Evolutionary conservation across 2,888 invertebrate species (phyloP).

Genomic region (Apamea monoglypha): DNA sequence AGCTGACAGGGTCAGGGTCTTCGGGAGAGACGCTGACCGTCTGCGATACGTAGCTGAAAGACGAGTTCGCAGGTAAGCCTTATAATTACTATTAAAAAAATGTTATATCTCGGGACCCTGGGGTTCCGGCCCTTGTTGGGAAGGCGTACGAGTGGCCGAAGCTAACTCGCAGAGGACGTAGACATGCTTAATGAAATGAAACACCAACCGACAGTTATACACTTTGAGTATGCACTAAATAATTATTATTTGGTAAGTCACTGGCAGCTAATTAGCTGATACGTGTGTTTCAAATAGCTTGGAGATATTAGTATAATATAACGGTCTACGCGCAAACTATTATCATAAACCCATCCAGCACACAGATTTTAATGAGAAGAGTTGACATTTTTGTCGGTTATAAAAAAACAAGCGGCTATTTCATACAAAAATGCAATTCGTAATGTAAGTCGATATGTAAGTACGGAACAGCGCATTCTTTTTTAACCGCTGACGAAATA

Average conservation of each 20-base stretch:
- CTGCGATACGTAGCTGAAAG: conserved; percentile 85
- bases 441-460: background rate
- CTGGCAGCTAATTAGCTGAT: background rate
- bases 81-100: background rate
- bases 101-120: background rate
- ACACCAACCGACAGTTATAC: background rate
- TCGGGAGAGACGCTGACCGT: conserved; percentile 92
- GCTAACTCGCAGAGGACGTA: background rate
- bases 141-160: too few species aligned
- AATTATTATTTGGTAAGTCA: background rate
- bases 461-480: background rate
- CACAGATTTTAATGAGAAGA: background rate
- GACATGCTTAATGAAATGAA: background rate
- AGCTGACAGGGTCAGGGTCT: conserved; percentile 95
- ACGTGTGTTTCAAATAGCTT: background rate
- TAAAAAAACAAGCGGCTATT: background rate
- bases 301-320: background rate
- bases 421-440: background rate
- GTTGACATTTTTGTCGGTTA: background rate
- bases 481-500: background rate
- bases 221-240: background rate
- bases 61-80: conserved; percentile 80
- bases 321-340: too few species aligned
- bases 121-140: background rate
- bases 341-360: background rate